A percentile compares a stretch with the other conserved stretches of the same genome.
phyloP scores from a whole-genome alignment of 2,888 invertebrate genomes.

The Chydorus sphaericus region DNA sequence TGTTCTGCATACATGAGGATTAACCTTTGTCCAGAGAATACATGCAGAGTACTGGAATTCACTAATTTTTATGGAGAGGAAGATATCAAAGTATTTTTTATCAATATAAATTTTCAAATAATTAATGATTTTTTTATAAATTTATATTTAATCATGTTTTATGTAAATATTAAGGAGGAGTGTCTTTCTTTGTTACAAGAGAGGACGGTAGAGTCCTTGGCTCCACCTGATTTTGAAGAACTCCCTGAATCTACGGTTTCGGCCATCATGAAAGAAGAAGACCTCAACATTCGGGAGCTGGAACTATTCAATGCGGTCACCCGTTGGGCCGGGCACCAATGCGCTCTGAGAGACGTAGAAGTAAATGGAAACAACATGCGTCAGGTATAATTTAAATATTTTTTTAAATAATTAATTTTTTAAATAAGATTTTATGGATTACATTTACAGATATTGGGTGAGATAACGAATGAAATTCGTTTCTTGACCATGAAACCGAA shows the following conservation, averaged over 20 bases:
- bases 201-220: constrained; percentile 57
- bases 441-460: constrained; percentile 18
- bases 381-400: constrained; percentile 17
- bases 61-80: constrained; percentile 71
- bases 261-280: constrained; percentile 57
- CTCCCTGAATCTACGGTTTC: constrained; percentile 57
- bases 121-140: too few species aligned
- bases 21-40: constrained; percentile 60
- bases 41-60: constrained; percentile 72
- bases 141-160: too few species aligned
- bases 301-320: constrained; percentile 59
- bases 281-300: constrained; percentile 55
- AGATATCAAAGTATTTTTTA: constrained; percentile 59
- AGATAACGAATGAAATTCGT: constrained; percentile 56
- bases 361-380: constrained; percentile 19
- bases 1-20: constrained; percentile 75
- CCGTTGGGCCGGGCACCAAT: constrained; percentile 45
- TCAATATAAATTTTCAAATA: too few species aligned
- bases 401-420: not conserved
- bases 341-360: constrained; percentile 30
- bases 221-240: constrained; percentile 60
- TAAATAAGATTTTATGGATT: not conserved
- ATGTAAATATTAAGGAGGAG: too few species aligned
- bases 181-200: too few species aligned
- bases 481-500: constrained; percentile 64